Conservation (phyloP, 2,888 invertebrate species). For the Pollenia labialis region DNA sequence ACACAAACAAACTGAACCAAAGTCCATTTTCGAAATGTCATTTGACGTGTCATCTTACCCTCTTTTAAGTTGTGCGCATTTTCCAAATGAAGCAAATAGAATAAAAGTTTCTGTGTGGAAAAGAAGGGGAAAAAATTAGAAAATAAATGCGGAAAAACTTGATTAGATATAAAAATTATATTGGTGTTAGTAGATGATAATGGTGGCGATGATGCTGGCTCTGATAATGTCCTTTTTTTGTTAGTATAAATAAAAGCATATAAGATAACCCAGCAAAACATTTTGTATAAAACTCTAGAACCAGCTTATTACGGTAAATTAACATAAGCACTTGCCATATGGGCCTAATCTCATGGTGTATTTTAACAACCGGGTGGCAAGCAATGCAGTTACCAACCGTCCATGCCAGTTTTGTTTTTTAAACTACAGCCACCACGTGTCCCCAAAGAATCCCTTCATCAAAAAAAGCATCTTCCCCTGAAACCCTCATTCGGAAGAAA, state of each 20-base stretch:
- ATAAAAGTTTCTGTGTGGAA: not conserved
- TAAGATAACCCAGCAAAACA: conserved; percentile 16
- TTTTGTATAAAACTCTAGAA: too few species aligned
- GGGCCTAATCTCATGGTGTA: too few species aligned
- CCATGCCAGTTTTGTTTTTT: too few species aligned
- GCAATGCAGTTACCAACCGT: too few species aligned
- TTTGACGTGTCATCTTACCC: conserved; percentile 54
- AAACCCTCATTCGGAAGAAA: too few species aligned
- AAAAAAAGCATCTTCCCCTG: too few species aligned
- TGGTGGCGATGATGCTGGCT: conserved; percentile 46
- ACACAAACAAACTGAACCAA: conserved; percentile 19
- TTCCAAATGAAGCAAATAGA: conserved; percentile 1
- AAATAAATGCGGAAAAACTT: conserved; percentile 46
- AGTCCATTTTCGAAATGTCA: conserved; percentile 47
- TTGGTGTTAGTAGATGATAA: conserved; percentile 15
- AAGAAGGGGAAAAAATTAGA: conserved; percentile 12
- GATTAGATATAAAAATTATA: conserved; percentile 42
- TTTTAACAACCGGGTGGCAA: too few species aligned
- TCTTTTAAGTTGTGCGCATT: conserved; percentile 51
- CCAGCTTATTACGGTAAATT: too few species aligned
- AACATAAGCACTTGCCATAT: too few species aligned
- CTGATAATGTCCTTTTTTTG: conserved; percentile 16
- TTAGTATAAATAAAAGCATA: not conserved
- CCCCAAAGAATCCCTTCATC: too few species aligned
- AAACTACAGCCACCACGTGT: too few species aligned